Evolutionary conservation across 35 echinoderm and acorn worm genomes (phyloP).

Genomic region (Stichopus chloronotus): DNA sequence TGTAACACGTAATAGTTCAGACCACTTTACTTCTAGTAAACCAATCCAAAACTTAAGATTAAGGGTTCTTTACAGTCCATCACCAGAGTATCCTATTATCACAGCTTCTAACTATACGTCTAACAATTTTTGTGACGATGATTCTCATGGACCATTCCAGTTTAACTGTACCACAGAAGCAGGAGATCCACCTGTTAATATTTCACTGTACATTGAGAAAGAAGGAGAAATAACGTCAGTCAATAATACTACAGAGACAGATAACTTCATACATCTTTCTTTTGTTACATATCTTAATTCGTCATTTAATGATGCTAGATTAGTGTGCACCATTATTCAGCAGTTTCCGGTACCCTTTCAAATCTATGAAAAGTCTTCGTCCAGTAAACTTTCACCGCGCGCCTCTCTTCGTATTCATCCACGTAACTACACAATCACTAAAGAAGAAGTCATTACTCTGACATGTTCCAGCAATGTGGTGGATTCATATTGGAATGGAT

Average conservation of each 20-base stretch:
- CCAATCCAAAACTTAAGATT: not conserved
- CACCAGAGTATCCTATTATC: not conserved
- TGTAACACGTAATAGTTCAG: too few species aligned
- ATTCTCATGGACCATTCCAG: not conserved
- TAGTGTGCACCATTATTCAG: not conserved
- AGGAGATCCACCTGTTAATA: not conserved
- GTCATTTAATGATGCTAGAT: not conserved
- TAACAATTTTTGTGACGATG: not conserved
- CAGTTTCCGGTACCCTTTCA: not conserved
- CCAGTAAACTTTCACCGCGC: not conserved
- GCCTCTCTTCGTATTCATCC: not conserved
- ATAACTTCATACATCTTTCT: too few species aligned
- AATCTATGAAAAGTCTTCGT: not conserved
- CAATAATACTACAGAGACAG: too few species aligned
- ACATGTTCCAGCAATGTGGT: not conserved
- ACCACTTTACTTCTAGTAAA: too few species aligned
- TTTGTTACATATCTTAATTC: too few species aligned
- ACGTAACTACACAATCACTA: not conserved
- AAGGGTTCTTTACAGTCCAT: not conserved
- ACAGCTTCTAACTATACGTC: not conserved
- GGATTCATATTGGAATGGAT: not conserved
- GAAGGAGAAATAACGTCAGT: not conserved
- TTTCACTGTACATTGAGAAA: not conserved
- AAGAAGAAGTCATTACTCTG: not conserved
- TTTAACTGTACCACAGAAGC: not conserved